A percentile compares a stretch with the other conserved stretches of the same genome.
phyloP scores from a whole-genome alignment of 2,113 vertebrate species.

The Cyanoliseus patagonus region DNA sequence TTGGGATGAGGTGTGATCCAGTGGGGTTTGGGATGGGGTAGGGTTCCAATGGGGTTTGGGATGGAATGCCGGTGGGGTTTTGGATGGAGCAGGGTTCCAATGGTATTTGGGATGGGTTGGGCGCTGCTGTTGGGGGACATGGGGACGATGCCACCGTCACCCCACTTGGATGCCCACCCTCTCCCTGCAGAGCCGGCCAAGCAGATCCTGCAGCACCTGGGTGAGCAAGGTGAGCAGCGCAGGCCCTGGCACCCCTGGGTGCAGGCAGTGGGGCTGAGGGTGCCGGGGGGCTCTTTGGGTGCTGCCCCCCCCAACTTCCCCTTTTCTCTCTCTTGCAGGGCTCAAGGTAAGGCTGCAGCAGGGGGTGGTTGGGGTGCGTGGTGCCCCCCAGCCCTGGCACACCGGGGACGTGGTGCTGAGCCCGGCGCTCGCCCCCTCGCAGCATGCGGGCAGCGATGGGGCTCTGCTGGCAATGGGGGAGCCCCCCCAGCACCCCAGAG shows the following conservation, averaged over 20 bases:
- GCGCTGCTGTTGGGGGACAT: background rate
- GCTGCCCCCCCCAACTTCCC: background rate
- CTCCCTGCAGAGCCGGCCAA: constrained; percentile 82
- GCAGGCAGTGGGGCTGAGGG: rapidly evolving
- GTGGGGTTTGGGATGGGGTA: too few species aligned
- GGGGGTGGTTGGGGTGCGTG: background rate
- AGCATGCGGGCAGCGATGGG: constrained; percentile 88
- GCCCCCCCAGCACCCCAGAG: constrained; percentile 67
- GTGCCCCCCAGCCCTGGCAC: background rate
- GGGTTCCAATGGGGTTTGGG: too few species aligned
- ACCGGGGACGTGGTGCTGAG: rapidly evolving
- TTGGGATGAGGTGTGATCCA: too few species aligned
- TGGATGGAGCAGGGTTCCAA: background rate
- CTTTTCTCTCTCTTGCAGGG: constrained; percentile 17
- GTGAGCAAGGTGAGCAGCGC: background rate
- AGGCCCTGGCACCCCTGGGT: rapidly evolving
- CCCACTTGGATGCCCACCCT: background rate
- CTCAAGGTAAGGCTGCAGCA: constrained; percentile 66
- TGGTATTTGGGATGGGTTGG: background rate
- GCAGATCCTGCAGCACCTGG: constrained; percentile 73
- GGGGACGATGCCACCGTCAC: background rate
- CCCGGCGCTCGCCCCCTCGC: constrained; percentile 14
- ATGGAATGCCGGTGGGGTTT: background rate
- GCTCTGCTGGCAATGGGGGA: constrained; percentile 78
- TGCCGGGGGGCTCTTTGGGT: background rate